Base-by-base conservation (phyloP, 2,113 vertebrate species). In the Dicrurus megarhynchus region DNA sequence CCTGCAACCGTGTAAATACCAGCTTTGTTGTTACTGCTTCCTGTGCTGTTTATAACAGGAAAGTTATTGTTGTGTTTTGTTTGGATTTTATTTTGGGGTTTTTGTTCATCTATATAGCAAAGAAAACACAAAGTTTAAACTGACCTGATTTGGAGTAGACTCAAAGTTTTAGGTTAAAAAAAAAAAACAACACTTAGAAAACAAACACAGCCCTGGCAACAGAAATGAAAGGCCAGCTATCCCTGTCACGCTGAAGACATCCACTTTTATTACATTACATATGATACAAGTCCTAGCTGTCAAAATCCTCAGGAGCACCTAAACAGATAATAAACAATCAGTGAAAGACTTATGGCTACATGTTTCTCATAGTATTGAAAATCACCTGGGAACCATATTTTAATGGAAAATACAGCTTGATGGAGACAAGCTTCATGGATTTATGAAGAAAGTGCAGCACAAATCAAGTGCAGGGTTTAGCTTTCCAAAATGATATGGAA, bases 331-430 rank as follows among this genome's bases (percentile, higher is more conserved):
- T 96, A 93, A 97, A 98, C 98, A 97, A 98, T 97, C 97, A 96
- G 77, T 96, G 95, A 98, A 97, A 97, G 97, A 98, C 96, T 97
- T 97, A 98, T 94, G 97, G 96, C 96, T 92, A 95, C 97, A 98
- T 95, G 97, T 98, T 98, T 98, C 98, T 93, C 95, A 96, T 92
- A 95, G 95, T 98, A 98, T 97, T 97, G 97, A 96, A 97, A 98
- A 98, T 98, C 98, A 98, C 98, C 98, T 78, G 87, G 96, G 95
- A 97, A 97, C 94, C 96, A 98, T 98, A 96, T 98, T 98, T 98
- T 98, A 98, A 98, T 97, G 97, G 98, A 98, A 98, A 99, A 98
- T 98, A 97, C 97, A 98, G 93, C 95, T 97, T 95, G 94, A 97
- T 97, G 97, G 97, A 95, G 96, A 97, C 97, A 92, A 96, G 95